Percentiles rank a stretch among this genome's conserved stretches.
Evolutionary conservation across 2,888 invertebrate genomes (phyloP).

Genomic region (Danaus chrysippus): DNA sequence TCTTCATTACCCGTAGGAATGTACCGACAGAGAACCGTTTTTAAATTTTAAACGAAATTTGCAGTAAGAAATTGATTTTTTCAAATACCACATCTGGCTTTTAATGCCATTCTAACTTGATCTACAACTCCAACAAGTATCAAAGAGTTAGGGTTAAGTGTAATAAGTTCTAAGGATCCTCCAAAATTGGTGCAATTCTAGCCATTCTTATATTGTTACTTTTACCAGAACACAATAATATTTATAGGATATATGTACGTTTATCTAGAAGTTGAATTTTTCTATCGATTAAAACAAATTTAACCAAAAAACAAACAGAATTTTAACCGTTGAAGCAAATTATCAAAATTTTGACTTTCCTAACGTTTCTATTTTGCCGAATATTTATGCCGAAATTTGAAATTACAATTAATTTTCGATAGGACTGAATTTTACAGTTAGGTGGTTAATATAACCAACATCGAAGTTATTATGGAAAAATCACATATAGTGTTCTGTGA

Average conservation of each 20-base stretch:
- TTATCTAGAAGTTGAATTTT: too few relatives aligned
- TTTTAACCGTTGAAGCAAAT: conserved; percentile 25
- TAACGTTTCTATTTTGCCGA: conserved; percentile 31
- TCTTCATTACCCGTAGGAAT: conserved; percentile 51
- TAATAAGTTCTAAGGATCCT: conserved; percentile 38
- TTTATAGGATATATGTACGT: too few relatives aligned
- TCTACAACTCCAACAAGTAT: conserved; percentile 35
- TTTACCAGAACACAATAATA: too few relatives aligned
- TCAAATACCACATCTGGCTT: conserved; percentile 61
- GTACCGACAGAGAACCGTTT: conserved; percentile 56
- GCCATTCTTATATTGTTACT: conserved; percentile 31
- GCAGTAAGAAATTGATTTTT: conserved; percentile 75
- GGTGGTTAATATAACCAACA: conserved; percentile 46
- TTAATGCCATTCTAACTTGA: conserved; percentile 43
- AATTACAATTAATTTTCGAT: conserved; percentile 35
- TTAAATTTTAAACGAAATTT: conserved; percentile 68
- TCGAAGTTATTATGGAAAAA: conserved; percentile 52
- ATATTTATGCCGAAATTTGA: conserved; percentile 44
- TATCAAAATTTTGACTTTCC: conserved; percentile 43
- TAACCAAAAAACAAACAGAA: conserved; percentile 21
- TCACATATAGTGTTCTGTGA: conserved; percentile 53
- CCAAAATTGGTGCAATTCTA: conserved; percentile 36
- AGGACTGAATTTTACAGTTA: conserved; percentile 30
- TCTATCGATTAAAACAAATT: conserved; percentile 6
- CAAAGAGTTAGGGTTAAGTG: conserved; percentile 32